A percentile compares a stretch with the other conserved stretches of the same genome.
Conservation (phyloP, 2,797 vertebrate genomes). For the Buceros bicornis region DNA sequence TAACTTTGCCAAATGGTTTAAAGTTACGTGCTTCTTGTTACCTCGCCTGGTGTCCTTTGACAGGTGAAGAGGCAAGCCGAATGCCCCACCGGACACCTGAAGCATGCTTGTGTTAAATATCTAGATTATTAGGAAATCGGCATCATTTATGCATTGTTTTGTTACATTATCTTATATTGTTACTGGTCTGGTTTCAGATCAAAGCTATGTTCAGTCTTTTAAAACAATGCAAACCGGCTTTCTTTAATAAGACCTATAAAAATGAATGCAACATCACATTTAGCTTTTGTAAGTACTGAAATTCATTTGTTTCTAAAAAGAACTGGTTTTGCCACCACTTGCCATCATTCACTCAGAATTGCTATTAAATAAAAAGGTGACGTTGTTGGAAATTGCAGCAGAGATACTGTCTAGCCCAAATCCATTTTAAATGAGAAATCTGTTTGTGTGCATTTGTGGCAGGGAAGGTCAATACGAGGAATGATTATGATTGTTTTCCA, state of each 20-base stretch:
- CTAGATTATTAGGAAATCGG: background rate
- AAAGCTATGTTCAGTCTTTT: background rate
- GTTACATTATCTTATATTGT: background rate
- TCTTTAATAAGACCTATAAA: background rate
- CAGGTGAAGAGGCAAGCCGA: background rate
- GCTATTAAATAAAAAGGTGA: background rate
- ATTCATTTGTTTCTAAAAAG: background rate
- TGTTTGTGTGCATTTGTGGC: background rate
- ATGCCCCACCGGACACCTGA: background rate
- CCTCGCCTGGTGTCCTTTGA: background rate
- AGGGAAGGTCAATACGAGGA: slow-evolving; percentile 1
- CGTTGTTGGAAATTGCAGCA: background rate
- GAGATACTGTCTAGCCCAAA: background rate
- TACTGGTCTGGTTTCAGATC: slow-evolving; percentile 4
- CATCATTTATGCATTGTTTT: background rate
- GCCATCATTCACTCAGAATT: background rate
- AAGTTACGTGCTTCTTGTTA: background rate
- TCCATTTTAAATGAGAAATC: background rate
- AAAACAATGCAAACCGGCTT: background rate
- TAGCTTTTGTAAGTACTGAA: background rate
- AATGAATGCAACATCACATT: background rate
- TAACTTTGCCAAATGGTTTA: background rate
- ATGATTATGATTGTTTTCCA: slow-evolving; percentile 72
- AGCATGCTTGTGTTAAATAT: background rate
- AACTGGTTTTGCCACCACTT: background rate